Evolutionary conservation across 2,797 vertebrate genomes (phyloP), one percentile per base, ranked within the genome.

Genomic region (Gallirallus australis): DNA sequence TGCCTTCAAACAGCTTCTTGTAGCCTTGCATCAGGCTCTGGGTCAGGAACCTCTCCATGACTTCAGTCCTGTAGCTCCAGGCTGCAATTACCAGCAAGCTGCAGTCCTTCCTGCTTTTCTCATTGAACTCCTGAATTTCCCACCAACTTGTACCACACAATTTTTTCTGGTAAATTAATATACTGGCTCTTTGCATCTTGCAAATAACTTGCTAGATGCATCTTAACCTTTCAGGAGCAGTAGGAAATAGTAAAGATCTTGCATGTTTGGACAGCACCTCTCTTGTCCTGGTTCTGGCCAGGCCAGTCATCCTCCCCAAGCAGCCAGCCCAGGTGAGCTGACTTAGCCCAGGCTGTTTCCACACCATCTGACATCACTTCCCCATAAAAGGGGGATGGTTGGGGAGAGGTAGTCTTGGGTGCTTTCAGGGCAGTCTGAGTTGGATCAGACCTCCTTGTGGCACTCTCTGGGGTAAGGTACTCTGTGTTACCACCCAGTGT

Each of bases 71-170:
- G 12, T 75, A 63, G 15, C 48, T 92, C 15, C 21, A 83, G 33
- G 33, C 40, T 60, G 53, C 39, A 4, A 1, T 60, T 54, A 25
- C 24, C 40, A 68, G 19, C 25, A 45, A 37, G 50, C 31, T 1
- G 2, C 18, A 10, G n/a, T 56, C 42, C 56, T 69, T 90, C 33
- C n/a, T 6, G 2, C 23, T 71, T 37, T 21, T 66, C 33, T 66
- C 45, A 7, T 0, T 66, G 42, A 70, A 54, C 27, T 64, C 21
- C 20, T 63, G 17, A 86, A 25, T 53, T 31, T 91, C 68, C 31
- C 40, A 70, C 35, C 6, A 73, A 19, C 8, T 70, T 10, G 12
- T 13, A 56, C 21, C 0, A 0, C 52, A 60, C 42, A 33, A 8
- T 10, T 79, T 60, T 60, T 88, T 68, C 37, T 79, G 48, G 10